These are phyloP conservation scores for Umimayanthus chanpuru DNA, from an alignment of 92 coral and sea anemone species.

Conservation along the genomic window DNA sequence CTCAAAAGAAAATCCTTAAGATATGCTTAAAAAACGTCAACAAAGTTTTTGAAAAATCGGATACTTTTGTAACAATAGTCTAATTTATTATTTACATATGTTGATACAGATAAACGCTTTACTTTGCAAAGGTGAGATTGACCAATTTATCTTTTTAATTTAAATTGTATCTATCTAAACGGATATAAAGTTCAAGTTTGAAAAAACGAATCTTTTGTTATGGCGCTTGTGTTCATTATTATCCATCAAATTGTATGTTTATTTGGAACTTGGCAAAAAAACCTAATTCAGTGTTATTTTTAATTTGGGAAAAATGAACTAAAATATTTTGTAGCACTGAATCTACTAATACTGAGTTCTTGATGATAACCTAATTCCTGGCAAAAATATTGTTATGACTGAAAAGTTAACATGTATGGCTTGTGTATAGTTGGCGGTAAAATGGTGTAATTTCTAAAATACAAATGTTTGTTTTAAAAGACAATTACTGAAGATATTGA, in stretches of 20 bases:
- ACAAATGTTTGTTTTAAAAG: neutral
- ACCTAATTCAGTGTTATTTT: neutral
- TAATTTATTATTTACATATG: neutral
- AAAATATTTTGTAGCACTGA: too few relatives aligned
- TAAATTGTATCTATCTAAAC: neutral
- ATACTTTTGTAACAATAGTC: neutral
- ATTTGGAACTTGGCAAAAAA: conserved; percentile 18
- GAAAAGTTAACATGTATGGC: neutral
- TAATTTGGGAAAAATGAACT: neutral
- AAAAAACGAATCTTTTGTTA: neutral
- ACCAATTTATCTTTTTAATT: conserved; percentile 2
- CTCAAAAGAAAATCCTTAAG: neutral
- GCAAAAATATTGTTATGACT: neutral
- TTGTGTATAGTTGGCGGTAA: neutral
- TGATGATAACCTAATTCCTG: neutral
- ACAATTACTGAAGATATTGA: neutral
- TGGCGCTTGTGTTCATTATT: neutral
- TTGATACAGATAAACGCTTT: neutral
- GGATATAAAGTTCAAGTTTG: conserved; percentile 4
- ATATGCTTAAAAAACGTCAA: neutral
- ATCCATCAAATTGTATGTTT: neutral
- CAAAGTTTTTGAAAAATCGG: neutral
- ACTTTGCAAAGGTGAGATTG: neutral
- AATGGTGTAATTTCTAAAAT: too few relatives aligned
- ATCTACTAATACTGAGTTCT: neutral